Evolutionary conservation across 1,140 invertebrate species (phyloP).

Genomic region (Drosophila ananassae): DNA sequence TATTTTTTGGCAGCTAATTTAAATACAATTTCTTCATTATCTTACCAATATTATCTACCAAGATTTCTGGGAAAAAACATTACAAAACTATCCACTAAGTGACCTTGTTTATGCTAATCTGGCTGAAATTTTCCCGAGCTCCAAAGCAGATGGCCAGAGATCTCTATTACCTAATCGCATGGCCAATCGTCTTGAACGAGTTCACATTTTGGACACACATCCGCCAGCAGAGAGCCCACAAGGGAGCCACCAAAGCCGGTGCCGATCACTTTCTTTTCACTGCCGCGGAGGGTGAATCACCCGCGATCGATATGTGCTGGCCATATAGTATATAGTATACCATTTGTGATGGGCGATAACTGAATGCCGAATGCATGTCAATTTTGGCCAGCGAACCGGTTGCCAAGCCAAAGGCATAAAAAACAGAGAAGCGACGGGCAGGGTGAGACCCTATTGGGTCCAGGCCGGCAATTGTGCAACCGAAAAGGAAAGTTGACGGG

Average conservation of each 20-base stretch:
- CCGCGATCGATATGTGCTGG: slow-evolving; percentile 29
- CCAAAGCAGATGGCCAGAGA: slow-evolving; percentile 16
- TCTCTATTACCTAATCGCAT: slow-evolving; percentile 35
- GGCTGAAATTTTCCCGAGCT: slow-evolving; percentile 31
- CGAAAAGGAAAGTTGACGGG: slow-evolving; percentile 77
- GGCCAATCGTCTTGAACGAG: slow-evolving; percentile 4
- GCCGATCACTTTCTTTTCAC: slow-evolving; percentile 71
- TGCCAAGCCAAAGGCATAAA: slow-evolving; percentile 16
- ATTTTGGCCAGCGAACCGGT: slow-evolving; percentile 50
- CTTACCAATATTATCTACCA: no score
- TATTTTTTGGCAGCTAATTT: neutral
- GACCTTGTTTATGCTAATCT: slow-evolving; percentile 43
- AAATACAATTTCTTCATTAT: neutral
- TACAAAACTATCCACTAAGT: slow-evolving; percentile 11
- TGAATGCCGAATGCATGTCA: slow-evolving; percentile 53
- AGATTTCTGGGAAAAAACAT: slow-evolving; percentile 12
- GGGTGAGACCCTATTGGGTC: slow-evolving; percentile 26
- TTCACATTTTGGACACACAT: slow-evolving; percentile 34
- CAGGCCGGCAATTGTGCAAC: slow-evolving; percentile 60
- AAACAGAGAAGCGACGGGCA: slow-evolving; percentile 1
- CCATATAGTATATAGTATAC: slow-evolving; percentile 6
- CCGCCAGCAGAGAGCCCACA: slow-evolving; percentile 29
- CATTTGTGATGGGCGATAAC: slow-evolving; percentile 29
- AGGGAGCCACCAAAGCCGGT: slow-evolving; percentile 11
- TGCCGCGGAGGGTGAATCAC: slow-evolving; percentile 56